Percentiles rank a stretch among this genome's conserved stretches.
Conservation (phyloP, 2,113 vertebrate genomes). For the Motacilla alba region DNA sequence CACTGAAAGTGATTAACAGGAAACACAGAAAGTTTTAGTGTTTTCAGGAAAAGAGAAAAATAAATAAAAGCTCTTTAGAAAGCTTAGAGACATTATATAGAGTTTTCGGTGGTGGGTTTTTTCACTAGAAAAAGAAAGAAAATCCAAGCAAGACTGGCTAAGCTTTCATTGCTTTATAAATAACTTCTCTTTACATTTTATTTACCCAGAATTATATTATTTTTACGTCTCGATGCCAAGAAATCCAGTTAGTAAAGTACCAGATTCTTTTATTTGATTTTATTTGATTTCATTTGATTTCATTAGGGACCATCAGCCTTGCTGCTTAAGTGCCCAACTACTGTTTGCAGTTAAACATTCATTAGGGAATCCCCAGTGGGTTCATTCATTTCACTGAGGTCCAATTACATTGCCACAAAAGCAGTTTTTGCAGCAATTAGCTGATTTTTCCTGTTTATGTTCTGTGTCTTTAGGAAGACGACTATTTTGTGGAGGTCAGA, state of each 20-base stretch:
- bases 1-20: not conserved
- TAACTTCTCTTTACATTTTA: constrained; percentile 78
- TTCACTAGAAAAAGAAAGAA: not conserved
- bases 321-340: constrained; percentile 83
- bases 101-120: not conserved
- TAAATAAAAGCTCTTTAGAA: not conserved
- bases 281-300: constrained; percentile 94
- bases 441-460: constrained; percentile 97
- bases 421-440: constrained; percentile 91
- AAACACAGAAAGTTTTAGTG: not conserved
- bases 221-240: constrained; percentile 74
- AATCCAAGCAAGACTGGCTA: not conserved
- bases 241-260: constrained; percentile 89
- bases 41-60: not conserved
- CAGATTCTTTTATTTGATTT: constrained; percentile 91
- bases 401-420: constrained; percentile 92
- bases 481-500: constrained; percentile 85
- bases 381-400: constrained; percentile 91
- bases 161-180: constrained; percentile 72
- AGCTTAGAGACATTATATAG: not conserved
- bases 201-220: constrained; percentile 75
- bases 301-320: constrained; percentile 81
- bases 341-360: constrained; percentile 95
- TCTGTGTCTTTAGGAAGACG: constrained; percentile 88
- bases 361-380: constrained; percentile 91